Conservation (phyloP, 2,113 vertebrate genomes). For the Madoqua kirkii region DNA sequence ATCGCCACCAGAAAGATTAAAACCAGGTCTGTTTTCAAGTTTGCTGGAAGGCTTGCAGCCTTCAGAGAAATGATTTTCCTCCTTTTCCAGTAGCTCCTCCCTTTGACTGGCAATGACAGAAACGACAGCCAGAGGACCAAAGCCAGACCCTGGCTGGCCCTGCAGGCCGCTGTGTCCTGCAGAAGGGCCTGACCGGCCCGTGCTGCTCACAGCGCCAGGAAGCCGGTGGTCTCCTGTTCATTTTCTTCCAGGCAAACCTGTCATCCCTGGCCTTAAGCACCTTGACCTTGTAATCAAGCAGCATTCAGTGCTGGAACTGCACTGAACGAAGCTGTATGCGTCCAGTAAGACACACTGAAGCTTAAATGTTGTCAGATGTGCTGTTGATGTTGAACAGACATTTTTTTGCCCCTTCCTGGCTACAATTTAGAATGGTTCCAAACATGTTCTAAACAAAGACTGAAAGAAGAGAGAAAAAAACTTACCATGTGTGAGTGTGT, state of each 20-base stretch:
- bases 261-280: neutral
- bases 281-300: neutral
- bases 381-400: neutral
- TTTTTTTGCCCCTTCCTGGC: neutral
- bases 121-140: neutral
- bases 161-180: neutral
- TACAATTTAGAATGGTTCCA: neutral
- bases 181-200: neutral
- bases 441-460: neutral
- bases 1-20: conserved; percentile 42
- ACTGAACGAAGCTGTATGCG: neutral
- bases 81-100: conserved; percentile 34
- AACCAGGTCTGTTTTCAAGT: conserved; percentile 25
- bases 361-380: neutral
- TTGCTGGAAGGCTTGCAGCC: neutral
- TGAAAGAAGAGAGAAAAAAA: neutral
- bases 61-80: conserved; percentile 30
- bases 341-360: neutral
- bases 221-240: neutral
- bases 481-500: neutral
- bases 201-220: neutral
- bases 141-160: neutral
- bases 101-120: conserved; percentile 25
- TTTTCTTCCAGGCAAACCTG: neutral
- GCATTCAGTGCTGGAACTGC: neutral